These are phyloP conservation scores for Ptilorrhoa leucosticta DNA, from an alignment of 2,113 vertebrate species.

Conservation along the genomic window DNA sequence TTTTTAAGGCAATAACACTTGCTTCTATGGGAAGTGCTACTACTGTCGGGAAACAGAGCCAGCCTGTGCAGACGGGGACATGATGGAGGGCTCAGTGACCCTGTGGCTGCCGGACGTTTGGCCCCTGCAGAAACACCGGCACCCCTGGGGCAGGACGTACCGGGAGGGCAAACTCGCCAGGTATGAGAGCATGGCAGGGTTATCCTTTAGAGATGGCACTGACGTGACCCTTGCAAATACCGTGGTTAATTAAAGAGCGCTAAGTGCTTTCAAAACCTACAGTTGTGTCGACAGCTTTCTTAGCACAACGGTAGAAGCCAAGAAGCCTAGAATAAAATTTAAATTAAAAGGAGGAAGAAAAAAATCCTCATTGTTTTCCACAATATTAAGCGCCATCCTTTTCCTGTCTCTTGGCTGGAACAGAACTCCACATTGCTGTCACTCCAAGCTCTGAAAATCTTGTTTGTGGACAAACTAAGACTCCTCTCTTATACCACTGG, in stretches of 20 bases:
- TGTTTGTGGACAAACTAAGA: neutral
- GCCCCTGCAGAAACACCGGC: constrained; percentile 96
- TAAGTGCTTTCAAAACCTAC: neutral
- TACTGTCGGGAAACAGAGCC: constrained; percentile 97
- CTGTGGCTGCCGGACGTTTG: constrained; percentile 97
- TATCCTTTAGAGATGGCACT: rapidly evolving
- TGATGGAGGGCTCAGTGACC: constrained; percentile 93
- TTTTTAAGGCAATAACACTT: constrained; percentile 89
- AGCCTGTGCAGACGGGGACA: constrained; percentile 89
- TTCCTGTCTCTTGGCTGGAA: neutral
- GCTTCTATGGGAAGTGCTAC: constrained; percentile 98
- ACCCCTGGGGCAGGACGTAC: constrained; percentile 97
- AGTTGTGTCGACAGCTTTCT: neutral
- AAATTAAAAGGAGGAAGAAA: neutral
- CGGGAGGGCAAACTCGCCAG: constrained; percentile 95
- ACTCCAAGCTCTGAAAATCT: neutral
- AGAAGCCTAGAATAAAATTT: neutral
- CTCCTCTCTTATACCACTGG: neutral
- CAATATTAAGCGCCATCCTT: neutral
- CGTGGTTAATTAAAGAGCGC: neutral
- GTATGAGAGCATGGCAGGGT: constrained; percentile 19
- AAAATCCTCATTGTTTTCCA: neutral
- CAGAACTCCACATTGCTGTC: neutral
- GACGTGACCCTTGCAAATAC: neutral
- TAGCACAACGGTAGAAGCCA: neutral